Percentiles rank a stretch among this genome's conserved stretches.
phyloP scores from a whole-genome alignment of 2,113 vertebrate species.

The Hystrix brachyura region DNA sequence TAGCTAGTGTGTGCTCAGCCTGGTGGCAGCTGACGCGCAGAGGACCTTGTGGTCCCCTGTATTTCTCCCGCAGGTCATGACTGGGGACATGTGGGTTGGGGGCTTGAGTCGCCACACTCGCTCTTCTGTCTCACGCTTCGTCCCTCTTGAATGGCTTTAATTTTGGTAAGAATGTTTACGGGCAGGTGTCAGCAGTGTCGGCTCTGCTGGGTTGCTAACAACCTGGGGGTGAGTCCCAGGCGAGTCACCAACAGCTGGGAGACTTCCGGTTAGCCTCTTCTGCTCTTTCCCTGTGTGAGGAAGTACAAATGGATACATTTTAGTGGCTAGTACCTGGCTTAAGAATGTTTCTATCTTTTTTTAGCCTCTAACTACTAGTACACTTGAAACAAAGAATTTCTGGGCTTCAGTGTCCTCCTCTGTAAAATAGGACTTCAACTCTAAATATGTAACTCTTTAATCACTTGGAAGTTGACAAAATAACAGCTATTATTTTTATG shows the following conservation, averaged over 20 bases:
- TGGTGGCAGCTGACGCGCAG: not conserved
- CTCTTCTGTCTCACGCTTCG: not conserved
- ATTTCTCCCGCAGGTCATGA: not conserved
- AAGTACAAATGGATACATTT: not conserved
- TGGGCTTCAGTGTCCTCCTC: not conserved
- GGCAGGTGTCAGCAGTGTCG: not conserved
- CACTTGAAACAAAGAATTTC: not conserved
- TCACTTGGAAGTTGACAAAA: conserved; percentile 37
- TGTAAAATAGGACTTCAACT: not conserved
- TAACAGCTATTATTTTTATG: not conserved
- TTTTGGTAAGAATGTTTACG: not conserved
- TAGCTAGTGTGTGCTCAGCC: not conserved
- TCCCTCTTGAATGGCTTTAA: conserved; percentile 9
- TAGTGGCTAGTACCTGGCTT: not conserved
- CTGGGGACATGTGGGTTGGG: not conserved
- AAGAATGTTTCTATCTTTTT: not conserved
- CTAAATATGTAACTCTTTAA: not conserved
- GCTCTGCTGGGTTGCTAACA: accelerated
- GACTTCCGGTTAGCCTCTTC: not conserved
- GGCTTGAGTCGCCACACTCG: not conserved
- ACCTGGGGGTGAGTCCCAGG: not conserved
- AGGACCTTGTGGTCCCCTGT: not conserved
- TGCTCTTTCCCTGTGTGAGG: not conserved
- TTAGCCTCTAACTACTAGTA: not conserved
- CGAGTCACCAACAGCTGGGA: not conserved